Evolutionary conservation across 2,888 invertebrate genomes (phyloP).

Genomic region (Euproctis similis): DNA sequence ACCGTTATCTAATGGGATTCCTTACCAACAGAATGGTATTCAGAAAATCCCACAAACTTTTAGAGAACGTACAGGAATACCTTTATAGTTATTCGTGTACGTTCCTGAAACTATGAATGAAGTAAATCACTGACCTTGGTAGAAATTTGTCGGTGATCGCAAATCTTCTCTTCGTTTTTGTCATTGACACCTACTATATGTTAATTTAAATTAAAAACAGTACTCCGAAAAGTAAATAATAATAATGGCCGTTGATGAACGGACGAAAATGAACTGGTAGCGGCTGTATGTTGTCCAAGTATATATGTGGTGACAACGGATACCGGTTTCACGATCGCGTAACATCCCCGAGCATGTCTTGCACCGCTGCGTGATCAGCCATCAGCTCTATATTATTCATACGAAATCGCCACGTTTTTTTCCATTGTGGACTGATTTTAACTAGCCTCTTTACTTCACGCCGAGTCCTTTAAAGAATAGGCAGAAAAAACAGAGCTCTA

Average conservation of each 20-base stretch:
- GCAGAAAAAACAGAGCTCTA: too few species aligned
- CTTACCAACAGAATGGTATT: too few species aligned
- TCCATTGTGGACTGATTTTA: slow-evolving; percentile 18
- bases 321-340: slow-evolving; percentile 31
- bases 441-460: too few species aligned
- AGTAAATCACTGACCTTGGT: slow-evolving; percentile 58
- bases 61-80: too few species aligned
- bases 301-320: slow-evolving; percentile 36
- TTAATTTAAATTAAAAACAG: slow-evolving; percentile 44
- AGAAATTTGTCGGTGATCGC: slow-evolving; percentile 73
- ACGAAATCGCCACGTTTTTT: slow-evolving; percentile 21
- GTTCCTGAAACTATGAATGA: too few species aligned
- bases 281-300: slow-evolving; percentile 23
- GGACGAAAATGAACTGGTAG: slow-evolving; percentile 39
- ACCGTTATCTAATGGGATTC: too few species aligned
- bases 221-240: slow-evolving; percentile 46
- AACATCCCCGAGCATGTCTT: slow-evolving; percentile 7
- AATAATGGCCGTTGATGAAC: slow-evolving; percentile 40
- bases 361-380: slow-evolving; percentile 17
- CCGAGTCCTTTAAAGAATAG: too few species aligned
- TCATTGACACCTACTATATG: slow-evolving; percentile 72
- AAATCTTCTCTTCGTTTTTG: slow-evolving; percentile 71
- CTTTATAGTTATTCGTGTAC: too few species aligned
- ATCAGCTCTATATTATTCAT: slow-evolving; percentile 15
- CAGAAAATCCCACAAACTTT: too few species aligned